A percentile compares a stretch with the other conserved stretches of the same genome.
Conservation (phyloP, 92 coral and sea anemone species). For the Actinostola sp. region DNA sequence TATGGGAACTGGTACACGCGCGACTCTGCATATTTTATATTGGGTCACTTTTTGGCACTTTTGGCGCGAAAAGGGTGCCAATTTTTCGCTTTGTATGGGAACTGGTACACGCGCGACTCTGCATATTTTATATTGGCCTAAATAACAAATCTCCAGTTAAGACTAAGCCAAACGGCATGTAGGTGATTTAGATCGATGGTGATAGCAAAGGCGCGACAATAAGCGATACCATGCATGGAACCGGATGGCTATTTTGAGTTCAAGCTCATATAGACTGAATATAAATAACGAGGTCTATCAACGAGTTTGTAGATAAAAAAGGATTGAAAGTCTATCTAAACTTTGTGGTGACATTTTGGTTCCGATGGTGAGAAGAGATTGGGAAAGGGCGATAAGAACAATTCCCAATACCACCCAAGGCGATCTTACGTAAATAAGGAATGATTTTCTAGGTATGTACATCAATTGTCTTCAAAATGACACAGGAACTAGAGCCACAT, state of each 20-base stretch:
- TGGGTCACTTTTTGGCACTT: neutral
- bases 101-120: neutral
- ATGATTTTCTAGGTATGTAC: neutral
- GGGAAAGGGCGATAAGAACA: slow-evolving; percentile 18
- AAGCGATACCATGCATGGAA: too few species aligned
- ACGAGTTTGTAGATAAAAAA: slow-evolving; percentile 7
- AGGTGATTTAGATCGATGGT: neutral
- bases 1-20: slow-evolving; percentile 1
- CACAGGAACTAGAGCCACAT: slow-evolving; percentile 34
- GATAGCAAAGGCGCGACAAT: neutral
- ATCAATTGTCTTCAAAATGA: slow-evolving; percentile 15
- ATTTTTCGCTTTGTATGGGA: too few species aligned
- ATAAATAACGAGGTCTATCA: slow-evolving; percentile 8
- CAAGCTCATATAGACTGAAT: slow-evolving; percentile 6
- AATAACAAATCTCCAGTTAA: neutral
- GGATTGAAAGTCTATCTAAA: slow-evolving; percentile 12
- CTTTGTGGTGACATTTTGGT: slow-evolving; percentile 4
- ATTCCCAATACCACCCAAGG: slow-evolving; percentile 22
- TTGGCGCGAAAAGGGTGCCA: slow-evolving; percentile 7
- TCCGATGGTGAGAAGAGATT: slow-evolving; percentile 12
- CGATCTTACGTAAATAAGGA: slow-evolving; percentile 6
- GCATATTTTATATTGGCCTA: neutral
- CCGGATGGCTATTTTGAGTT: slow-evolving; percentile 7
- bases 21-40: neutral
- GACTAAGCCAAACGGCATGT: neutral